Conservation (phyloP, 2,797 vertebrate genomes). For the Staurois parvus region DNA sequence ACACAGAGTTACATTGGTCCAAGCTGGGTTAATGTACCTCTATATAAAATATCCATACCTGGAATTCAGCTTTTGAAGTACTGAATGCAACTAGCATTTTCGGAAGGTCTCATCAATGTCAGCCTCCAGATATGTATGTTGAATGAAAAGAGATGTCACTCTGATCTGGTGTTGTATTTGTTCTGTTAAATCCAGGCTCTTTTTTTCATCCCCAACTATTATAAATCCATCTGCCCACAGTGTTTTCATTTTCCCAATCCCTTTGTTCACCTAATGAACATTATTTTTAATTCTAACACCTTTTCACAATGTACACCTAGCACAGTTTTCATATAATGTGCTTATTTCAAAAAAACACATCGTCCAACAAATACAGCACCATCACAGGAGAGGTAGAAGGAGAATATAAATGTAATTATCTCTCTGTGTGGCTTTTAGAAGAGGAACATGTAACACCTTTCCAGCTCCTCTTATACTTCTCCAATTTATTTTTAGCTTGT, state of each 20-base stretch:
- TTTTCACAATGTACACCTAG: neutral
- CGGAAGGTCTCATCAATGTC: too few relatives aligned
- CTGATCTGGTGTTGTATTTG: neutral
- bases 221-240: neutral
- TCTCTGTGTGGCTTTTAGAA: slow-evolving; percentile 66
- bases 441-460: slow-evolving; percentile 70
- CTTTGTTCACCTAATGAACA: neutral
- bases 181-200: neutral
- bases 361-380: slow-evolving; percentile 12
- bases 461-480: slow-evolving; percentile 69
- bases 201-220: neutral
- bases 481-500: slow-evolving; percentile 71
- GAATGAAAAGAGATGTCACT: neutral
- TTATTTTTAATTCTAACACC: neutral
- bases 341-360: slow-evolving; percentile 14
- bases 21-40: too few relatives aligned
- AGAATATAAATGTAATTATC: slow-evolving; percentile 48
- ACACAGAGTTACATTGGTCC: too few relatives aligned
- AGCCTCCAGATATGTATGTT: too few relatives aligned
- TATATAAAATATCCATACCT: too few relatives aligned
- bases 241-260: neutral
- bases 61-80: too few relatives aligned
- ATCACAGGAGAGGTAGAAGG: slow-evolving; percentile 25
- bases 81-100: too few relatives aligned
- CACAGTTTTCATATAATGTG: neutral